Evolutionary conservation across 2,113 vertebrate genomes (phyloP).

Genomic region (Dascyllus trimaculatus): DNA sequence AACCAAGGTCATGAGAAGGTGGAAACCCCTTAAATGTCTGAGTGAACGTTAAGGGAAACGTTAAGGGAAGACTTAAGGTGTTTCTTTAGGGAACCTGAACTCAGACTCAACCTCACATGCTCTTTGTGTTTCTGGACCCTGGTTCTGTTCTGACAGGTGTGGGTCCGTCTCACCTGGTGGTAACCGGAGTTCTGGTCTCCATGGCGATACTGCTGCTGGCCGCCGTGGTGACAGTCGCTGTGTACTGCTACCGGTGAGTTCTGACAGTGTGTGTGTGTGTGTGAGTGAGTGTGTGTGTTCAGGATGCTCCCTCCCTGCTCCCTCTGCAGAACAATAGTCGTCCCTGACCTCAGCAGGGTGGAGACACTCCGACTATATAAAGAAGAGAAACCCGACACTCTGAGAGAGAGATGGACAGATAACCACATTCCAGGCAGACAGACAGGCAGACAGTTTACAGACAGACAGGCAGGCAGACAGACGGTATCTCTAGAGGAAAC

Average conservation of each 20-base stretch:
- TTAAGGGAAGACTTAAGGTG: too few relatives aligned
- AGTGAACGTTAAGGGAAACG: too few relatives aligned
- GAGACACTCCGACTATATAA: conserved; percentile 53
- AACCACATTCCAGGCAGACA: conserved; percentile 56
- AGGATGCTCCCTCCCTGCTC: conserved; percentile 59
- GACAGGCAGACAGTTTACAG: too few relatives aligned
- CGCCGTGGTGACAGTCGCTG: conserved; percentile 59
- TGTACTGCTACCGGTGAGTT: conserved; percentile 84
- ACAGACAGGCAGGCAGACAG: too few relatives aligned
- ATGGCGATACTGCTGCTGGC: conserved; percentile 83
- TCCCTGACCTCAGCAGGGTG: conserved; percentile 57
- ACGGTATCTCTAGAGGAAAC: conserved; percentile 14
- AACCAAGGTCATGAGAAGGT: too few relatives aligned
- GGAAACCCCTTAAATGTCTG: too few relatives aligned
- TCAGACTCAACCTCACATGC: too few relatives aligned
- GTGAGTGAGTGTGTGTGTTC: conserved; percentile 36
- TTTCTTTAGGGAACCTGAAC: too few relatives aligned
- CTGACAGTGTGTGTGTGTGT: conserved; percentile 20
- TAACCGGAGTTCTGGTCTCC: conserved; percentile 81
- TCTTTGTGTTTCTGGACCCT: too few relatives aligned
- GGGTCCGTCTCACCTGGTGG: conserved; percentile 74
- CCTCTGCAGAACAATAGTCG: conserved; percentile 51
- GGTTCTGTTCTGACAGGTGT: conserved; percentile 19
- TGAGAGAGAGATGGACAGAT: conserved; percentile 46
- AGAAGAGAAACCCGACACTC: conserved; percentile 59